A percentile compares a stretch with the other conserved stretches of the same genome.
Evolutionary conservation across 2,888 invertebrate genomes (phyloP).

Genomic region (Orthosia cruda): DNA sequence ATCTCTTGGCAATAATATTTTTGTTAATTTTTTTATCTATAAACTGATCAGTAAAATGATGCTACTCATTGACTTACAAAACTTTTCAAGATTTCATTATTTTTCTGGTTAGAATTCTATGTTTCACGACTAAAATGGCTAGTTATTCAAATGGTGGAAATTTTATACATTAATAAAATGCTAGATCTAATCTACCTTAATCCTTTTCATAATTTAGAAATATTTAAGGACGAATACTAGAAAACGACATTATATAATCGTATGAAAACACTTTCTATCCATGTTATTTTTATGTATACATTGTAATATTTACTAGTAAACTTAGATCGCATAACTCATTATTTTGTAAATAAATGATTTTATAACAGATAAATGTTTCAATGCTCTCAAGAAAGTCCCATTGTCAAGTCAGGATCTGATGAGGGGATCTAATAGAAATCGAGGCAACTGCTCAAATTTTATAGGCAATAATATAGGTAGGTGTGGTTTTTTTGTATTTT

Average conservation of each 20-base stretch:
- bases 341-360: constrained; percentile 61
- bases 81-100: constrained; percentile 6
- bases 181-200: neutral
- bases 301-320: constrained; percentile 28
- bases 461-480: no score
- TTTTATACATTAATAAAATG: neutral
- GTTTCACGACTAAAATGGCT: constrained; percentile 30
- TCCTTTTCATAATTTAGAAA: constrained; percentile 18
- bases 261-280: constrained; percentile 18
- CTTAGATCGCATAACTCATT: constrained; percentile 48
- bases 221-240: constrained; percentile 47
- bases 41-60: constrained; percentile 4
- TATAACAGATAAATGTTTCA: no score
- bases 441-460: no score
- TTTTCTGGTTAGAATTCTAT: constrained; percentile 9
- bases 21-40: constrained; percentile 4
- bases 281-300: constrained; percentile 30
- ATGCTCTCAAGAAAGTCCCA: no score
- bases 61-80: neutral
- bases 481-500: no score
- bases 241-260: constrained; percentile 27
- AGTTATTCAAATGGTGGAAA: constrained; percentile 18
- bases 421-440: no score
- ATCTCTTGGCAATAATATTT: neutral
- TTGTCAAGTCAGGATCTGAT: no score